Base-by-base conservation (phyloP, 2,113 vertebrate genomes). In the Salminus brasiliensis region DNA sequence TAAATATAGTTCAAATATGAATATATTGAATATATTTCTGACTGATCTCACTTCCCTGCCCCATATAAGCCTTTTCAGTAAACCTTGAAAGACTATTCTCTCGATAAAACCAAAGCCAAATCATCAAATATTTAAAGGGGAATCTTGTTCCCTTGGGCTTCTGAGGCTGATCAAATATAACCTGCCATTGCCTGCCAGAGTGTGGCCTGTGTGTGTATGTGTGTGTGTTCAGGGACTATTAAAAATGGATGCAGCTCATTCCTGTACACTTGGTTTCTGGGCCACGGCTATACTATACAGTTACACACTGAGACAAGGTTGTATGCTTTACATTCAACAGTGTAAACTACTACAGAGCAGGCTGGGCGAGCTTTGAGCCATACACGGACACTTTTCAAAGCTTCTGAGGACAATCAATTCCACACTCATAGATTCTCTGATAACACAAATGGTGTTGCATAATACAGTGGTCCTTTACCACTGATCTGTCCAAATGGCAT, bases 51-150 rank as follows among this genome's bases (percentile, higher is more conserved):
- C 45, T 78, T 72, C 36, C 34, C 45, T 68, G 78, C 21, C 53
- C 77, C 68, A 85, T 52, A 71, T 85, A 68, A 27, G 32, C 8
- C 25, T 9, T 62, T 55, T 78, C 53, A 39, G 59, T 57, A 83
- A 83, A 83, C 29, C 67, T 67, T 67, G 3, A 85, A 84, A 1
- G 25, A 59, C 59, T 79, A 62, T 72, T 85, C 68, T 45, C 59
- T 65, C 49, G 65, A 73, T 77, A 86, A 87, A 91, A 85, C 81
- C 49, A 86, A 84, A 83, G 77, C 78, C 60, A 77, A 47, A 60
- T 85, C 81, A 88, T 92, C 7, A 88, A 89, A 89, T 81, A 90
- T 92, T 90, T 70, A 90, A 27, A 21, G 70, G 83, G 71, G 82
- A 87, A 88, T 87, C 83, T 78, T 88, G 79, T 84, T 72, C 76